Base-by-base conservation (phyloP, 2,797 vertebrate genomes). In the Uromys caudimaculatus region DNA sequence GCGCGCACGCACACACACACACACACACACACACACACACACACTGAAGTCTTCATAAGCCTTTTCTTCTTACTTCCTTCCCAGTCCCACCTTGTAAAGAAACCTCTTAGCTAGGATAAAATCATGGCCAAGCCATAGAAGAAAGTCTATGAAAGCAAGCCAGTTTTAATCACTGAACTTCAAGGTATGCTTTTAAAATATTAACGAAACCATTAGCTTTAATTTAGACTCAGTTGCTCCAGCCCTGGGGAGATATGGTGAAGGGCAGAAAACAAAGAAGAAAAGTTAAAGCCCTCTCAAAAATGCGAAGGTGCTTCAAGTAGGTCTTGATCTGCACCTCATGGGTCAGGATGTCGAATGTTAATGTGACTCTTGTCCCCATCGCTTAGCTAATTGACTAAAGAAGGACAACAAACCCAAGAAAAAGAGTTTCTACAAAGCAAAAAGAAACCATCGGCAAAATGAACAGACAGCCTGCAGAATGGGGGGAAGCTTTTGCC, bases 201-300 rank as follows among this genome's bases (percentile, higher is more conserved):
- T 73, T 96, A 94, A 95, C 52, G 6, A 96, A 96, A 67, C 27
- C 35, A 82, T 92, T 78, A 93, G 91, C 54, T 96, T 77, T 90
- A 85, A 96, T 81, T 84, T 96, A 81, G 78, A 81, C 77, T 35
- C 76, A 92, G 52, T 38, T 75, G 12, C 47, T 95, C 94, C 89
- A 41, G 83, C 71, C 73, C 52, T 83, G 3, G 44, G 38, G 47
- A 91, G 32, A 85, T 44, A 60, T 81, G 50, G 89, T 0, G 0
- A 24, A 87, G 32, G 76, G 71, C 19, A 88, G 67, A 52, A 69
- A 92, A 60, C 27, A 13, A 6, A 32, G n/a, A 23, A 6, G 11
- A 7, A 35, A 14, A 1, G 35, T 32, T 21, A 16, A n/a, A 87
- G 60, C 29, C 17, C 38, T 41, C 58, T 77, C 69, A 78, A 90